These are phyloP conservation scores for Exocentrus adspersus DNA, from an alignment of 2,888 invertebrate genomes.

Conservation along the genomic window DNA sequence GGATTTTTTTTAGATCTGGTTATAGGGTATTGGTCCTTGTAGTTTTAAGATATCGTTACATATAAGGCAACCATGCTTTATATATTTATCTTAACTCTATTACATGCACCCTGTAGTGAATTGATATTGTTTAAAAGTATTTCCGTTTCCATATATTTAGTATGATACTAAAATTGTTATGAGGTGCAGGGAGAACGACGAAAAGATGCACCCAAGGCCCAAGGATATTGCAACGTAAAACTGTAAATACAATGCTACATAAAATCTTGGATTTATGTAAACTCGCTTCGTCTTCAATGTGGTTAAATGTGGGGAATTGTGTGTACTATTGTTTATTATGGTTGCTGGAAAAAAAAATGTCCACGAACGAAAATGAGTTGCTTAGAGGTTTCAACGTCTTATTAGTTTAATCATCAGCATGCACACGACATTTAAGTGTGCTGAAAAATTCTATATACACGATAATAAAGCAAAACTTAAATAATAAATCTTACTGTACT, in stretches of 20 bases:
- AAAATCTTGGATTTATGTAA: conserved; percentile 37
- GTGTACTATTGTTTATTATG: conserved; percentile 62
- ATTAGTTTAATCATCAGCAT: conserved; percentile 55
- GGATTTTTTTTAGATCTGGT: too few species aligned
- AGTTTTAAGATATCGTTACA: background rate
- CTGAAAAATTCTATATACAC: conserved; percentile 61
- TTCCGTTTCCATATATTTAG: background rate
- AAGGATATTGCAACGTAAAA: conserved; percentile 55
- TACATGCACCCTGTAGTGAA: background rate
- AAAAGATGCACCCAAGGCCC: conserved; percentile 44
- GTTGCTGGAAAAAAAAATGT: conserved; percentile 55
- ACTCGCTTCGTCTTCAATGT: conserved; percentile 57
- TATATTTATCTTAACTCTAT: background rate
- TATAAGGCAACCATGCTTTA: background rate
- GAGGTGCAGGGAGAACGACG: conserved; percentile 36
- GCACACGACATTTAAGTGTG: conserved; percentile 61
- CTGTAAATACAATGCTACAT: conserved; percentile 47
- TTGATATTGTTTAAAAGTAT: background rate
- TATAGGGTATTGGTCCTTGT: background rate
- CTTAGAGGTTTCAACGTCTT: conserved; percentile 55
- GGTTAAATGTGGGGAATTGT: conserved; percentile 64
- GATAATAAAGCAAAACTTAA: conserved; percentile 59
- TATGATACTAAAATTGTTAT: conserved; percentile 5
- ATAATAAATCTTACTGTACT: conserved; percentile 57
- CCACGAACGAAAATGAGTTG: conserved; percentile 55